Evolutionary conservation across 1,140 invertebrate genomes (phyloP).

Genomic region (Sinonovacula constricta): DNA sequence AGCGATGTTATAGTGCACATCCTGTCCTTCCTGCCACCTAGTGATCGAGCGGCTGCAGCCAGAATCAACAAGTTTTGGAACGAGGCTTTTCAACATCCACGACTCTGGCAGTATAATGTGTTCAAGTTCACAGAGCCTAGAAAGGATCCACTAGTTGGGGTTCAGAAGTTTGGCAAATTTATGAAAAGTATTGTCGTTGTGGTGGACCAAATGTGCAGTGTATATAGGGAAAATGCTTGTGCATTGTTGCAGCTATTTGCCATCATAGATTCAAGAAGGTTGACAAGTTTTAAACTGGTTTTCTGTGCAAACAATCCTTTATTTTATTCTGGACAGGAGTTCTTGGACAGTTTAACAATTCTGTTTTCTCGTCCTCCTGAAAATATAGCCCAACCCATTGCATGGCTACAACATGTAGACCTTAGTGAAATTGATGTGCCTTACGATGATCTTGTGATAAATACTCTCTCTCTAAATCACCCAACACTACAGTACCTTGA

Average conservation of each 20-base stretch:
- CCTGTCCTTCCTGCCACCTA: slow-evolving; percentile 51
- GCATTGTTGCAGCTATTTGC: slow-evolving; percentile 47
- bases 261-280: slow-evolving; percentile 27
- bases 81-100: slow-evolving; percentile 47
- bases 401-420: slow-evolving; percentile 54
- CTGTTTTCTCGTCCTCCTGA: slow-evolving; percentile 49
- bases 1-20: slow-evolving; percentile 55
- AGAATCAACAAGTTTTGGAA: slow-evolving; percentile 52
- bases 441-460: slow-evolving; percentile 64
- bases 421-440: slow-evolving; percentile 63
- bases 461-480: slow-evolving; percentile 62
- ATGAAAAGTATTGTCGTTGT: slow-evolving; percentile 43
- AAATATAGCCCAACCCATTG: background rate
- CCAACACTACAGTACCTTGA: slow-evolving; percentile 62
- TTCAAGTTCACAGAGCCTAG: slow-evolving; percentile 52
- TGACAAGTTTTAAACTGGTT: slow-evolving; percentile 48
- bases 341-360: slow-evolving; percentile 44
- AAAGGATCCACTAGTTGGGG: slow-evolving; percentile 16
- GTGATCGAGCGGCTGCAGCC: slow-evolving; percentile 50
- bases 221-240: slow-evolving; percentile 56
- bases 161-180: slow-evolving; percentile 46
- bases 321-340: slow-evolving; percentile 64
- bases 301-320: slow-evolving; percentile 64
- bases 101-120: slow-evolving; percentile 49
- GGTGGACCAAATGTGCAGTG: slow-evolving; percentile 29